Base-by-base conservation (phyloP, 2,888 invertebrate species). In the Amiota communis region DNA sequence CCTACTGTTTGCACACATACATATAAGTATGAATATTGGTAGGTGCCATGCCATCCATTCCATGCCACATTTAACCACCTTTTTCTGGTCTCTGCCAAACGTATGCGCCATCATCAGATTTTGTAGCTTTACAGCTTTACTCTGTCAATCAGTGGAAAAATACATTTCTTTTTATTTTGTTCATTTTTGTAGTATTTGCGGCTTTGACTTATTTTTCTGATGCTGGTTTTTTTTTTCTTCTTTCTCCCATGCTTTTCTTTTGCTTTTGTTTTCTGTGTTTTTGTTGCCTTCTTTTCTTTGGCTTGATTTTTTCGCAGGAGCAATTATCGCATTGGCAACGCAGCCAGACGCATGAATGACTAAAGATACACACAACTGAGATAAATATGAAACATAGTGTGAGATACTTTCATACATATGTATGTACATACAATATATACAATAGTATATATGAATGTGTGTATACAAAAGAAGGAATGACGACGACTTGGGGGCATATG, bases 401-500 rank as follows among this genome's bases (percentile, higher is more conserved):
- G 36, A 36, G 36, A 36, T 36, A 36, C 36, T 36, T 36, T 56
- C 20, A 13, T 71, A 67, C 51, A 67, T 12, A 73, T 63, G 67
- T 59, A 63, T 68, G 13, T 70, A 59, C 49, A 64, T 51, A 71
- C 36, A 49, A n/a, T 8, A 36, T 64, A 4, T 70, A 61, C 20
- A 49, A 71, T n/a, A n/a, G n/a, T n/a, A n/a, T 56, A 67, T 48
- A 11, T 70, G 64, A 71, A 65, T 74, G 63, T 76, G 71, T 77
- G 80, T 82, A 77, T 82, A 51, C 49, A 51, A 85, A 84, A 85
- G 82, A 85, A 81, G 82, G 81, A 63, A 15, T 36, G 13, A 61
- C 72, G 51, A 72, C 36, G 47, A 23, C 47, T 65, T 48, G 36
- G 36, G 6, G 36, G 53, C 53, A 57, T 20, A n/a, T n/a, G n/a